Evolutionary conservation across 1,140 invertebrate genomes (phyloP), one percentile per base, ranked within the genome.

Genomic region (Zophobas atratus): DNA sequence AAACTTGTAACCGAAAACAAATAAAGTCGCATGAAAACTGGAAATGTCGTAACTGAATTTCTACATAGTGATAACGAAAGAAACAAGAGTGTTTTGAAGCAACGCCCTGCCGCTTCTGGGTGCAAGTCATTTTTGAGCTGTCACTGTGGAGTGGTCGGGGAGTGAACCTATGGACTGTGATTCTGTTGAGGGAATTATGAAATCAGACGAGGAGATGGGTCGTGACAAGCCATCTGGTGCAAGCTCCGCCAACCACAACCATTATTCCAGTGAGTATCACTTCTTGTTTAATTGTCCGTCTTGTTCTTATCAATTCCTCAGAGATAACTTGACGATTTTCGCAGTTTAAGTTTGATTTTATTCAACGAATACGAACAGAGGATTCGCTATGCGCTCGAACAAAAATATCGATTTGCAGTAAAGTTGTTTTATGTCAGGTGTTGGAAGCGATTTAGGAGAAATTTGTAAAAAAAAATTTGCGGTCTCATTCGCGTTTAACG

Each of bases 201-300:
- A 80, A 80, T 80, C 79, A 34, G 79, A 80, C 51, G 79, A 80
- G 72, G 79, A 80, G 75, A 78, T 80, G 79, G 76, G 76, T 38
- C 71, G 79, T 6, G 79, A 80, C 38, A 80, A 80, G 72, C 76
- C 79, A 60, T 77, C 79, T 56, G 79, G 57, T 43, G 60, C 76
- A 70, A 55, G 36, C 55, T 60, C 63, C 6, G 55, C 35, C 63
- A 80, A 80, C 72, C 79, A 80, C 48, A 80, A 60, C 35, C 79
- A 80, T 76, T 75, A 80, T 35, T 39, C 76, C 56, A 78, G 77
- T 78, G 53, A 78, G 77, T 80, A 55, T 38, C 41, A 79, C 51
- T 79, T 70, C 48, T 56, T 77, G 38, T 63, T 71, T 70, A 51
- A 57, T 56, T 71, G 48, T 55, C 39, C 71, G 36, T 73, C 32